Evolutionary conservation across 1,140 invertebrate genomes (phyloP).

Genomic region (Phortica variegata): DNA sequence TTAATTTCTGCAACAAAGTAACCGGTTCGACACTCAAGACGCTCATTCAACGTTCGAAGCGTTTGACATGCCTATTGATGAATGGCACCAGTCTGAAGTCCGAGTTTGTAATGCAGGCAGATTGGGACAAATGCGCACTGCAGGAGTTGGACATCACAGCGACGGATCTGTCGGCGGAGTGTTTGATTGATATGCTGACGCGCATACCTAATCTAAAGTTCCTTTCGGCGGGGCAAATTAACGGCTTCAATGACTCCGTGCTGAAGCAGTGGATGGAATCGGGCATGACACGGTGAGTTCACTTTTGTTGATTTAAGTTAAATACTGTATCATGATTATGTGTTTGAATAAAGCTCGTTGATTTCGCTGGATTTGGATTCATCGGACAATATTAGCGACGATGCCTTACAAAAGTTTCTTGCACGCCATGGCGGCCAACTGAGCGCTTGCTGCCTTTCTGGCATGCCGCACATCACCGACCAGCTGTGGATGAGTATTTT

Average conservation of each 20-base stretch:
- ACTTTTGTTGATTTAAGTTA: neutral
- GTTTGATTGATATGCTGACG: slow-evolving; percentile 88
- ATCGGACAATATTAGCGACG: slow-evolving; percentile 93
- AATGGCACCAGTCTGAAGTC: slow-evolving; percentile 92
- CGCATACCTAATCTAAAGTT: slow-evolving; percentile 85
- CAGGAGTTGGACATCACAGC: slow-evolving; percentile 96
- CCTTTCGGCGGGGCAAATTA: slow-evolving; percentile 91
- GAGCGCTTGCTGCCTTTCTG: slow-evolving; percentile 82
- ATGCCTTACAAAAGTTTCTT: slow-evolving; percentile 87
- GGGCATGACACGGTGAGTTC: slow-evolving; percentile 69
- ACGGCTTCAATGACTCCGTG: slow-evolving; percentile 95
- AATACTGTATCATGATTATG: neutral
- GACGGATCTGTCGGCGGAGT: slow-evolving; percentile 92
- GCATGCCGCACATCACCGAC: slow-evolving; percentile 97
- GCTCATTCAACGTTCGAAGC: slow-evolving; percentile 88
- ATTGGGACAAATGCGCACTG: slow-evolving; percentile 91
- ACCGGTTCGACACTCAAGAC: slow-evolving; percentile 96
- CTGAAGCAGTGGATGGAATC: slow-evolving; percentile 86
- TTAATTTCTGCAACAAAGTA: slow-evolving; percentile 96
- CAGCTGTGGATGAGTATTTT: slow-evolving; percentile 93
- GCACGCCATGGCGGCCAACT: slow-evolving; percentile 86
- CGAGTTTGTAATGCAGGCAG: slow-evolving; percentile 89
- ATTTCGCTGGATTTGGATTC: slow-evolving; percentile 90
- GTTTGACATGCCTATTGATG: slow-evolving; percentile 90
- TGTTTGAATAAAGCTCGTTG: slow-evolving; percentile 57